These are phyloP conservation scores for Ichneumon xanthorius DNA, from an alignment of 2,888 invertebrate genomes.

Conservation along the genomic window DNA sequence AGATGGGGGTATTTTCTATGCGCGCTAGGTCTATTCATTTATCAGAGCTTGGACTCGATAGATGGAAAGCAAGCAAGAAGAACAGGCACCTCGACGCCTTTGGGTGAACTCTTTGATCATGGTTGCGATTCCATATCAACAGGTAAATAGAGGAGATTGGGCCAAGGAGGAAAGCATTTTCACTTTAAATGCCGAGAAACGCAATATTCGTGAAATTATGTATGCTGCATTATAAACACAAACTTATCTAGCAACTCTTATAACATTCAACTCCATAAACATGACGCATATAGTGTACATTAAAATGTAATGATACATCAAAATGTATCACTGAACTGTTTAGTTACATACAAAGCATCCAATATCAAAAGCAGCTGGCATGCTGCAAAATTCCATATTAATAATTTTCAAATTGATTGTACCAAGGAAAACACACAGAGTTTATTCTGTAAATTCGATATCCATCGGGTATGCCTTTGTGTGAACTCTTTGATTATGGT, in stretches of 20 bases:
- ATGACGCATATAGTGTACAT: background rate
- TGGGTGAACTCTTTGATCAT: conserved; percentile 99
- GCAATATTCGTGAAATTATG: background rate
- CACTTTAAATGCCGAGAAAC: background rate
- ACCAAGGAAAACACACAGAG: background rate
- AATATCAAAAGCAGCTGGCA: background rate
- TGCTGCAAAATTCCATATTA: background rate
- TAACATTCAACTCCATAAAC: background rate
- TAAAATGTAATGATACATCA: background rate
- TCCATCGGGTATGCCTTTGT: conserved; percentile 88
- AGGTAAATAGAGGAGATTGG: conserved; percentile 82
- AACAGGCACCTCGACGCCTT: conserved; percentile 95
- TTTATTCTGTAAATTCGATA: conserved; percentile 18
- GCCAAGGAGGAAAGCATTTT: background rate
- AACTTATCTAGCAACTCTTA: background rate
- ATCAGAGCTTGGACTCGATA: conserved; percentile 99
- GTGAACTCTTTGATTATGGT: conserved; percentile 99
- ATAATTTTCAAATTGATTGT: background rate
- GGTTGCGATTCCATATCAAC: conserved; percentile 99
- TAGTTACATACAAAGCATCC: background rate
- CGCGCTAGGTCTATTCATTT: conserved; percentile 97
- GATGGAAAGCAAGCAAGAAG: conserved; percentile 99
- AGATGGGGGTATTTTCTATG: conserved; percentile 97
- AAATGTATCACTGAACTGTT: background rate
- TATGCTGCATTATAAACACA: background rate